These are phyloP conservation scores for Hemichromis elongatus DNA, from an alignment of 2,113 vertebrate species.

Conservation along the genomic window DNA sequence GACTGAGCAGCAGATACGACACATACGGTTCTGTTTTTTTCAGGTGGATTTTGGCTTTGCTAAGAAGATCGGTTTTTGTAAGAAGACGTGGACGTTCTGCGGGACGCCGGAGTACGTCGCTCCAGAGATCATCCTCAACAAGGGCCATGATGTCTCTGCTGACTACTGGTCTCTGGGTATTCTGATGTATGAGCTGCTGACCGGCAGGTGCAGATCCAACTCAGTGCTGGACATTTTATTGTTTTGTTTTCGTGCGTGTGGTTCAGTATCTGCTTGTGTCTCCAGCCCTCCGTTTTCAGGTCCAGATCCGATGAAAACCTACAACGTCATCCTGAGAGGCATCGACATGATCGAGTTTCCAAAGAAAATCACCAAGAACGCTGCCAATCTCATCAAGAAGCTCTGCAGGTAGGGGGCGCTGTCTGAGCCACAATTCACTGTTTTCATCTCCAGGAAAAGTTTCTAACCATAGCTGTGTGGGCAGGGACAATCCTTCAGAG, in stretches of 20 bases:
- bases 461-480: background rate
- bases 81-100: constrained; percentile 99
- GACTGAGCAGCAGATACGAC: no score
- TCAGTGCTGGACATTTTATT: background rate
- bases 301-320: constrained; percentile 97
- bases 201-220: constrained; percentile 86
- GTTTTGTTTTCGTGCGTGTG: background rate
- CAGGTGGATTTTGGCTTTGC: constrained; percentile 99
- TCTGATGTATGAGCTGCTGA: constrained; percentile 97
- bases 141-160: constrained; percentile 94
- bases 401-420: constrained; percentile 86
- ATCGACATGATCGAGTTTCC: constrained; percentile 99
- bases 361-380: constrained; percentile 97
- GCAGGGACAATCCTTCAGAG: constrained; percentile 93
- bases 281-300: constrained; percentile 94
- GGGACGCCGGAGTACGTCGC: constrained; percentile 97
- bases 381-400: constrained; percentile 96
- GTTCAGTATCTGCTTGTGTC: background rate
- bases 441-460: background rate
- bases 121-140: constrained; percentile 98
- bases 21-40: background rate
- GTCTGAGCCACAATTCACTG: background rate
- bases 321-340: constrained; percentile 93
- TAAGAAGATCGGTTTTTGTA: constrained; percentile 96
- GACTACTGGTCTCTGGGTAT: constrained; percentile 99